phyloP scores from a whole-genome alignment of 2,888 invertebrate species.

The Nemotelus pantherinus region DNA sequence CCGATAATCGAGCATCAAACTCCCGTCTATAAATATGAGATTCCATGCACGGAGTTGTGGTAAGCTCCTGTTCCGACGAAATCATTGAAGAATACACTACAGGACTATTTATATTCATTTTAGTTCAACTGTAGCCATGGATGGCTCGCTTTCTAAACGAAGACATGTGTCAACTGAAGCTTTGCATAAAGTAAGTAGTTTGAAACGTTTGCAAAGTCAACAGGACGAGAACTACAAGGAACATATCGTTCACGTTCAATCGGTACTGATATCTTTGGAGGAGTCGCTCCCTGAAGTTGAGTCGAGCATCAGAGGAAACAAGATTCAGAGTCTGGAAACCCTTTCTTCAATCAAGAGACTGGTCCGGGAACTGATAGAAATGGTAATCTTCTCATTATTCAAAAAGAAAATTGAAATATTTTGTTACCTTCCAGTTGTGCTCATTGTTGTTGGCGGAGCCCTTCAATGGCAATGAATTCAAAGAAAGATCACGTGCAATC shows the following conservation, averaged over 20 bases:
- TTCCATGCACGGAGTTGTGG: slow-evolving; percentile 70
- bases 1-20: slow-evolving; percentile 74
- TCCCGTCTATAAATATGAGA: slow-evolving; percentile 77
- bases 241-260: slow-evolving; percentile 43
- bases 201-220: slow-evolving; percentile 40
- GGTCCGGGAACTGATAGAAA: slow-evolving; percentile 61
- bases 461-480: slow-evolving; percentile 60
- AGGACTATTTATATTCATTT: neutral
- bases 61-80: slow-evolving; percentile 55
- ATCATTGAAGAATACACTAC: neutral
- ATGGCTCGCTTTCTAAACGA: neutral
- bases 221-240: slow-evolving; percentile 36
- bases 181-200: slow-evolving; percentile 38
- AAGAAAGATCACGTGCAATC: slow-evolving; percentile 59
- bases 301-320: slow-evolving; percentile 22
- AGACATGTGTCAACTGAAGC: slow-evolving; percentile 37
- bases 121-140: slow-evolving; percentile 15
- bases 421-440: slow-evolving; percentile 42
- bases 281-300: slow-evolving; percentile 48
- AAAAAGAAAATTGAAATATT: neutral
- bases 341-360: slow-evolving; percentile 62
- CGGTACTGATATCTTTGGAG: slow-evolving; percentile 43
- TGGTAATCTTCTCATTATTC: slow-evolving; percentile 56
- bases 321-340: slow-evolving; percentile 53
- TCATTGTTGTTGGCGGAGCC: slow-evolving; percentile 57